Conservation (phyloP, 2,113 vertebrate genomes). For the Jaculus jaculus region DNA sequence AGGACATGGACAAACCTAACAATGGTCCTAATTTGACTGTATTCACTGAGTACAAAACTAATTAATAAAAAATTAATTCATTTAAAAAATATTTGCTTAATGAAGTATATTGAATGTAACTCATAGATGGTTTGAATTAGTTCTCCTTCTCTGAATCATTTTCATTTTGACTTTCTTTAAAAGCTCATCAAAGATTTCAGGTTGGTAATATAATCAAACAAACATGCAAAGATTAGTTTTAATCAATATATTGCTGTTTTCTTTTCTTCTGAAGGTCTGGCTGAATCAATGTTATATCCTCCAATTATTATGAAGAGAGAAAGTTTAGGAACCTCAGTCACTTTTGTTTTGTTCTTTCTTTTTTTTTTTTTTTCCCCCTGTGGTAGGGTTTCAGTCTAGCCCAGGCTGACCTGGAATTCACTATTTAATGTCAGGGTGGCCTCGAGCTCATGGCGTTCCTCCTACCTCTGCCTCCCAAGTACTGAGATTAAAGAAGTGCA, state of each 20-base stretch:
- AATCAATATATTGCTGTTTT: not conserved
- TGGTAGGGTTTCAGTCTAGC: too few species aligned
- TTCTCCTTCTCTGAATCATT: not conserved
- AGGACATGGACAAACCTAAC: too few species aligned
- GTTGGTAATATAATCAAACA: not conserved
- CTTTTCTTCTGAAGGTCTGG: not conserved
- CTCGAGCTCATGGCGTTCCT: too few species aligned
- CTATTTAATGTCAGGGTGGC: too few species aligned
- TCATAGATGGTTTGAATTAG: not conserved
- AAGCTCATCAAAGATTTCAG: constrained; percentile 1
- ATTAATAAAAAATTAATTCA: too few species aligned
- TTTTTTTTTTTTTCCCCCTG: too few species aligned
- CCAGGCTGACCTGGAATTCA: too few species aligned
- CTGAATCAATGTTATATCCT: not conserved
- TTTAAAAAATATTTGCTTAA: not conserved
- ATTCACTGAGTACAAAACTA: too few species aligned
- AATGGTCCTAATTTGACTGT: too few species aligned
- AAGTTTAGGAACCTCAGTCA: not conserved
- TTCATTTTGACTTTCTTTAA: constrained; percentile 41
- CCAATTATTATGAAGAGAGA: not conserved
- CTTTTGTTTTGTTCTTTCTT: too few species aligned
- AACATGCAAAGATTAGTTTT: not conserved
- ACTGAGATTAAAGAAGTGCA: too few species aligned
- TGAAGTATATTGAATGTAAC: not conserved
- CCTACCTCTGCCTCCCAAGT: too few species aligned